Conservation (phyloP, 2,888 invertebrate genomes). For the Drosophila aldrichi region DNA sequence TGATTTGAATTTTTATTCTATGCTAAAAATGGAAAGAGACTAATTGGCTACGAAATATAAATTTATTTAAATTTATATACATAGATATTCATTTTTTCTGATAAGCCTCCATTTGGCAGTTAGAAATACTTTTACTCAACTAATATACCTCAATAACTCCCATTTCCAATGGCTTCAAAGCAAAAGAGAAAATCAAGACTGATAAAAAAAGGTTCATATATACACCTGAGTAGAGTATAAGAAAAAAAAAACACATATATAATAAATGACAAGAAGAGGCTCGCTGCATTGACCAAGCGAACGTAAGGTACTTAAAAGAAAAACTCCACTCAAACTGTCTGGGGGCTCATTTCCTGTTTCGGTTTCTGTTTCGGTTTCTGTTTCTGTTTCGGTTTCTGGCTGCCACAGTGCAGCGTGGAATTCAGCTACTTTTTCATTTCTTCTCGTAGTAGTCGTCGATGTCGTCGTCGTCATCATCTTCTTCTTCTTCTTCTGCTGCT, state of each 20-base stretch:
- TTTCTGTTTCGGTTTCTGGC: constrained; percentile 18
- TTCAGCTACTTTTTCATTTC: constrained; percentile 12
- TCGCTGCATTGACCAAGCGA: constrained; percentile 55
- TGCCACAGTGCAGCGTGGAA: constrained; percentile 17
- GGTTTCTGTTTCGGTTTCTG: constrained; percentile 15
- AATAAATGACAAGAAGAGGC: constrained; percentile 24
- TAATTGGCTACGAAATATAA: not conserved
- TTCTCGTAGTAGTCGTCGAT: not conserved
- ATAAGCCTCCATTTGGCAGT: not conserved
- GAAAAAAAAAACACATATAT: constrained; percentile 1
- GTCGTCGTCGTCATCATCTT: not conserved
- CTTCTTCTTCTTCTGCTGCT: not conserved
- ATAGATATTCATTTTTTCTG: too few relatives aligned
- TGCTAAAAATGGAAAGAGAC: not conserved
- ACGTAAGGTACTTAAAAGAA: constrained; percentile 62
- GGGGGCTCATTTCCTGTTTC: constrained; percentile 71
- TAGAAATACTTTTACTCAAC: not conserved
- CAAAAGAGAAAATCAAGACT: constrained; percentile 1
- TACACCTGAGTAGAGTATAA: constrained; percentile 14
- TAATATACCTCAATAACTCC: not conserved
- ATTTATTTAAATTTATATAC: too few relatives aligned
- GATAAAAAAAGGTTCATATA: not conserved
- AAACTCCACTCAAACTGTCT: constrained; percentile 55
- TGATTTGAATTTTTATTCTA: too few relatives aligned
- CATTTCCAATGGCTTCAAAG: not conserved